These are phyloP conservation scores for Ameiurus melas DNA, from an alignment of 2,113 vertebrate species.

Conservation along the genomic window DNA sequence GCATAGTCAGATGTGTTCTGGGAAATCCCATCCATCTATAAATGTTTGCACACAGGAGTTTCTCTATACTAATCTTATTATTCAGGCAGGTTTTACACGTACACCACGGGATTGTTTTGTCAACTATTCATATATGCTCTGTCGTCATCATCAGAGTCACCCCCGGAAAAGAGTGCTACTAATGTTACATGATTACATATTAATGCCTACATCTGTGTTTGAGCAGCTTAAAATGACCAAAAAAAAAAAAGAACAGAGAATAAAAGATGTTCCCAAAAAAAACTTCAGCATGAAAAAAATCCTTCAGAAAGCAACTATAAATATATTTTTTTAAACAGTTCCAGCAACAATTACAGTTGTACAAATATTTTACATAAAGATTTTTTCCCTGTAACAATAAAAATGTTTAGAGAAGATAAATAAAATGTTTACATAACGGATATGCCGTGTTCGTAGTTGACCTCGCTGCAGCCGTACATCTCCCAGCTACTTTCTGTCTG, in stretches of 20 bases:
- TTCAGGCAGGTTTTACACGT: conserved; percentile 4
- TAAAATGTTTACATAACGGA: conserved; percentile 73
- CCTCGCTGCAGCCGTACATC: conserved; percentile 58
- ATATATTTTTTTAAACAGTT: conserved; percentile 69
- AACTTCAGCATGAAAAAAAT: conserved; percentile 70
- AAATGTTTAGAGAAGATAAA: conserved; percentile 85
- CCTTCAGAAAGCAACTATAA: conserved; percentile 77
- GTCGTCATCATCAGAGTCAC: not conserved
- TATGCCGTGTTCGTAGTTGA: conserved; percentile 70
- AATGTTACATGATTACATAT: conserved; percentile 37
- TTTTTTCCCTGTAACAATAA: conserved; percentile 69
- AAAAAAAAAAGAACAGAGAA: conserved; percentile 51
- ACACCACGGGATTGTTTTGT: not conserved
- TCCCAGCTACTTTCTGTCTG: conserved; percentile 55
- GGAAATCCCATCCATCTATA: conserved; percentile 2
- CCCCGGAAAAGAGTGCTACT: not conserved
- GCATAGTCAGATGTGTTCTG: not conserved
- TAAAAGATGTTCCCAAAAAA: conserved; percentile 62
- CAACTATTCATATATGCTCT: not conserved
- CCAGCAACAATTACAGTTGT: conserved; percentile 84
- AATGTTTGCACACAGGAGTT: not conserved
- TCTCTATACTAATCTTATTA: not conserved
- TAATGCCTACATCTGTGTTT: conserved; percentile 61
- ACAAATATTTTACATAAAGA: conserved; percentile 84
- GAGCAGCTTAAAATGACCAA: conserved; percentile 57